Evolutionary conservation across 1,140 invertebrate species (phyloP), one percentile per base, ranked within the genome.

Genomic region (Apis cerana): DNA sequence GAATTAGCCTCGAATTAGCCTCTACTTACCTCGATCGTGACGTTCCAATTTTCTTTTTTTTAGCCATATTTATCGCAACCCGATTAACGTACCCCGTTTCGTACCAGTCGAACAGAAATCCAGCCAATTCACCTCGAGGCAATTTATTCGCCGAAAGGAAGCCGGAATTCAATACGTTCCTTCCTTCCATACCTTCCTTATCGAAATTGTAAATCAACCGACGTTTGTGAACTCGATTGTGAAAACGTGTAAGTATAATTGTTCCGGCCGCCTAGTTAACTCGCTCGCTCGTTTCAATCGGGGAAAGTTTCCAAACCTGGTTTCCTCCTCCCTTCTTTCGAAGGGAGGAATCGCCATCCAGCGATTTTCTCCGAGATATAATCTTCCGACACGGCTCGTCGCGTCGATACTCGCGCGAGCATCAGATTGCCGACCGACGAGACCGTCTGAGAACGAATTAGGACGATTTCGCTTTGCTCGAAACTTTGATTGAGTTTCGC

Each of bases 221-320:
- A 56, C 54, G 59, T 54, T 15, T 33, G 64, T 62, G 33, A 68
- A 68, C 56, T 82, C 58, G 23, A 19, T 19, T 58, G 33, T 64
- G 80, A 48, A 67, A 82, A 33, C 74, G 80, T 82, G 80, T 68
- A 82, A 82, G 80, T 82, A 61, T 82, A 82, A 82, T 82, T 76
- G 54, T 75, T 69, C 80, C 74, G n/a, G 61, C n/a, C 21, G 74
- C 33, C 4, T 7, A 43, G 33, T 43, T 43, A 48, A 75, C n/a
- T 52, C 10, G 72, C 43, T 64, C 72, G 54, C 21, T 19, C 64
- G 56, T 61, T 82, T 82, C 69, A 82, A 82, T 56, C 64, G 43
- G 64, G 64, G 33, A 58, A 82, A 82, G 62, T 82, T 76, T 61
- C 54, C 61, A 58, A 27, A 27, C 1, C 1, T 27, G 27, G 27